These are phyloP conservation scores for Acanthosepion pharaonis DNA, from an alignment of 2,888 invertebrate species.

Conservation along the genomic window DNA sequence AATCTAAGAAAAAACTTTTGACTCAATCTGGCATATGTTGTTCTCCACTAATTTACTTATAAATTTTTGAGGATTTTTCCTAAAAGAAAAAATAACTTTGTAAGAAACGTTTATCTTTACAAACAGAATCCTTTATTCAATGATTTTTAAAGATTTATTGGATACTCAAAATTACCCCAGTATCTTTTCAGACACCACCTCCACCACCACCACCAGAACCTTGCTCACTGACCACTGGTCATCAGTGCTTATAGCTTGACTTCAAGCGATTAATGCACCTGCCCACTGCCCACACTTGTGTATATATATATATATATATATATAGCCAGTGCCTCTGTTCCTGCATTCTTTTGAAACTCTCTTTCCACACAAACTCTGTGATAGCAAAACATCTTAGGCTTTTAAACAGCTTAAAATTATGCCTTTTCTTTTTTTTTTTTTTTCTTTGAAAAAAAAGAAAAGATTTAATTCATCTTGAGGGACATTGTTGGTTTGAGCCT, in stretches of 20 bases:
- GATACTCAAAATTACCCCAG: neutral
- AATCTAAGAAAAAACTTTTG: too few relatives aligned
- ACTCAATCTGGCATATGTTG: too few relatives aligned
- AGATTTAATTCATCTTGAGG: neutral
- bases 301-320: neutral
- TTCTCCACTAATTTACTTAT: too few relatives aligned
- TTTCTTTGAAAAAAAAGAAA: neutral
- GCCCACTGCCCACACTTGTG: neutral
- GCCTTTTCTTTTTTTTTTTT: neutral
- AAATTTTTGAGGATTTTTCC: too few relatives aligned
- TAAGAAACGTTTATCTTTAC: neutral
- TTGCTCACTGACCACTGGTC: conserved; percentile 14
- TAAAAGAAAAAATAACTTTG: too few relatives aligned
- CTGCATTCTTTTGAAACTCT: neutral
- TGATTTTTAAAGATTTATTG: neutral
- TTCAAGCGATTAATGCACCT: conserved; percentile 6
- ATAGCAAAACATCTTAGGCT: neutral
- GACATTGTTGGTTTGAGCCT: neutral
- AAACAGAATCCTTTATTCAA: neutral
- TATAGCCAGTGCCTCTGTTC: neutral
- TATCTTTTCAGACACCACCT: neutral
- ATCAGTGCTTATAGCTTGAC: conserved; percentile 33
- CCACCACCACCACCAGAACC: neutral
- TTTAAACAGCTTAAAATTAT: neutral
- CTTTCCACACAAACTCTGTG: neutral